These are phyloP conservation scores for Acipenser oxyrinchus DNA, from an alignment of 2,797 vertebrate species.

Conservation along the genomic window DNA sequence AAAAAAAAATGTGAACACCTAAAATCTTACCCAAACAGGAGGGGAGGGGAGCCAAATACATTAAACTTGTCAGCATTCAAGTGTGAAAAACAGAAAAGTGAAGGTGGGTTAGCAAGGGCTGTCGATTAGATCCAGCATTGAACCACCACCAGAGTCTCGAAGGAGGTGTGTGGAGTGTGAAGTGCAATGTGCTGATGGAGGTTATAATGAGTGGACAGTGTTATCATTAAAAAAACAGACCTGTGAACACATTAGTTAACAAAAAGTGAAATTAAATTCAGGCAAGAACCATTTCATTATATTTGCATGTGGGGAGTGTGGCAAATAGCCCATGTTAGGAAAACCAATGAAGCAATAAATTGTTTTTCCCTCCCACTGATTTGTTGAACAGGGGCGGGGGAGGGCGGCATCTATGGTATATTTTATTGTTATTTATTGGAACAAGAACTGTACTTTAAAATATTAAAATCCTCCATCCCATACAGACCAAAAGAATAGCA, in stretches of 20 bases:
- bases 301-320: too few relatives aligned
- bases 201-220: background rate
- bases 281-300: too few relatives aligned
- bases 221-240: constrained; percentile 6
- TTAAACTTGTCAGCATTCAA: constrained; percentile 86
- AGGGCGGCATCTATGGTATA: too few relatives aligned
- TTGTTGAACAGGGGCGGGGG: too few relatives aligned
- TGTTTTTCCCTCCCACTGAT: too few relatives aligned
- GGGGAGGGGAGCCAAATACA: constrained; percentile 80
- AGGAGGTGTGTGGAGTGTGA: background rate
- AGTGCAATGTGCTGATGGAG: background rate
- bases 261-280: too few relatives aligned
- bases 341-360: too few relatives aligned
- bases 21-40: constrained; percentile 85
- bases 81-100: constrained; percentile 74
- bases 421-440: too few relatives aligned
- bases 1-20: constrained; percentile 23
- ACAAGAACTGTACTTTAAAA: too few relatives aligned
- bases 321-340: too few relatives aligned
- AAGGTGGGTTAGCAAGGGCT: constrained; percentile 72
- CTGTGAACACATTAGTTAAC: background rate
- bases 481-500: too few relatives aligned
- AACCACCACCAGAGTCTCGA: constrained; percentile 53
- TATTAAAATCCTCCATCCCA: too few relatives aligned
- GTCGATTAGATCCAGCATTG: constrained; percentile 54